These are phyloP conservation scores for Plebejus melissa DNA, from an alignment of 2,888 invertebrate genomes.

Conservation along the genomic window DNA sequence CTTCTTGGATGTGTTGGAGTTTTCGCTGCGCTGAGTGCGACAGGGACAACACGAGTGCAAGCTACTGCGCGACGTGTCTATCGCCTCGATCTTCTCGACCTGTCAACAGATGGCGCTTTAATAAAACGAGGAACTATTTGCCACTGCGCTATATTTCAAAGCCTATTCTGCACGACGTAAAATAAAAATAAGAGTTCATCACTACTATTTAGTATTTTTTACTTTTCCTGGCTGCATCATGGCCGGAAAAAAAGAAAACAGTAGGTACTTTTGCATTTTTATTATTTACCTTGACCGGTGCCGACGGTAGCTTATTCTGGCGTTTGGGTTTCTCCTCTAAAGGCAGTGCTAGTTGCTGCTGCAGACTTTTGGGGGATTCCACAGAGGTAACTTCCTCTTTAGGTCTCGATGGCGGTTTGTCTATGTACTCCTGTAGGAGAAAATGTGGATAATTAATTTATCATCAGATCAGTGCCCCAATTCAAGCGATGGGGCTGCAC, in stretches of 20 bases:
- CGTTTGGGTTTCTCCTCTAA: constrained; percentile 48
- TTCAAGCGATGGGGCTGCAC: too few relatives aligned
- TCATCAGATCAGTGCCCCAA: too few relatives aligned
- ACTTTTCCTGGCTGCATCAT: too few relatives aligned
- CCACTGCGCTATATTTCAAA: too few relatives aligned
- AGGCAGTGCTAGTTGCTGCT: constrained; percentile 52
- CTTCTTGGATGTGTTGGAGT: constrained; percentile 34
- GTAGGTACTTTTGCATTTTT: neutral
- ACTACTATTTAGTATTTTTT: too few relatives aligned
- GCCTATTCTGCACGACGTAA: too few relatives aligned
- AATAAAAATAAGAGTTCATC: too few relatives aligned
- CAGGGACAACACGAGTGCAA: constrained; percentile 68
- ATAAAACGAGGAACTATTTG: neutral
- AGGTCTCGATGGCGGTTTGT: constrained; percentile 36
- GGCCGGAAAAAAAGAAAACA: too few relatives aligned
- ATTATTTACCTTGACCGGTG: constrained; percentile 42
- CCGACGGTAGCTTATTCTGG: constrained; percentile 50
- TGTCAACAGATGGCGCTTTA: constrained; percentile 30
- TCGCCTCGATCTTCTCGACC: constrained; percentile 69
- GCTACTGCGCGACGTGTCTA: constrained; percentile 67
- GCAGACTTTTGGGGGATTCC: constrained; percentile 44
- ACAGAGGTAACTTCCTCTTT: constrained; percentile 31
- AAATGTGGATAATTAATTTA: too few relatives aligned
- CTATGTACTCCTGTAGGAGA: constrained; percentile 38
- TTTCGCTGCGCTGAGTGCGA: constrained; percentile 40